Base-by-base conservation (phyloP, 2,888 invertebrate genomes). In the Crematogaster levior region DNA sequence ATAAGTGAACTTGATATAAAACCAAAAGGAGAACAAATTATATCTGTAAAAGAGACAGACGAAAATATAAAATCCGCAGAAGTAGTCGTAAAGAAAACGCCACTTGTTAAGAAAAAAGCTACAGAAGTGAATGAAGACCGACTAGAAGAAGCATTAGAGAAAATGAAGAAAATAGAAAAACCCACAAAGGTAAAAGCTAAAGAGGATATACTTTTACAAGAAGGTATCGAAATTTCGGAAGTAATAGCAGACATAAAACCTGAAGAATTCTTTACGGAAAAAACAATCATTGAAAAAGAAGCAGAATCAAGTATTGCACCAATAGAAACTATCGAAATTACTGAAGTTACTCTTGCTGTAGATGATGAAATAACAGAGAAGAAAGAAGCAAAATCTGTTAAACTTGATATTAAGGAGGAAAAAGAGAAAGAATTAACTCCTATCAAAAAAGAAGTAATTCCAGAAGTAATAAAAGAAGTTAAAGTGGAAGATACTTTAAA, bases 161-260 rank as follows among this genome's bases (percentile, higher is more conserved):
- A 93, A 86, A 93, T 95, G 60, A 92, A 88, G 60, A 92, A 88
- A 86, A 91, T 89, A 93, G 66, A 94, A 93, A 88, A 88, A 75
- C 86, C 86, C 0, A 80, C 87, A 24, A 74, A 74, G 43, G 82
- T 83, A 34, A 86, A 88, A 27, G 90, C 90, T 3, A 84, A 84
- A 66, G 75, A 83, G 60, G 85, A 83, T 6, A 77, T 91, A 58
- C n/a, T 72, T 61, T 82, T 88, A 4, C 84, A 83, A 6, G 87
- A 90, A 63, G 70, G 85, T 61, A 53, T 91, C 9, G 89, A 90
- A 81, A 84, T 88, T 9, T 90, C 86, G 61, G 88, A 91, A 77
- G 81, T 90, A 1, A 56, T 85, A 27, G 24, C 85, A n/a, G 89
- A 88, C 72, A 84, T 79, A 65, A 34, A 75, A 48, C 81, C 90